phyloP scores from a whole-genome alignment of 2,797 vertebrate genomes.

The Glossophaga mutica region DNA sequence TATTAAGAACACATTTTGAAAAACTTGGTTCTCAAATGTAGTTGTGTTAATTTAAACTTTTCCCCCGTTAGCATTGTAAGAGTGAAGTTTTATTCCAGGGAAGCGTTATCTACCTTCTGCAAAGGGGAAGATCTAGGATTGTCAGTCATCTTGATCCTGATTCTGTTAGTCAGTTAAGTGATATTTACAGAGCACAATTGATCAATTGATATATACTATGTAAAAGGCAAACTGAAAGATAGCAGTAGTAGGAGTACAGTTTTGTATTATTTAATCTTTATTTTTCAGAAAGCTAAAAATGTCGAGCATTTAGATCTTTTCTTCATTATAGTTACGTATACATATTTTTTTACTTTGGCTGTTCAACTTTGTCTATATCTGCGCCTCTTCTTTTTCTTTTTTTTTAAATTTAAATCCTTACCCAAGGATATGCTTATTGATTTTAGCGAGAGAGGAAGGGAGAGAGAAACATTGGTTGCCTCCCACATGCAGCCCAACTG shows the following conservation, averaged over 20 bases:
- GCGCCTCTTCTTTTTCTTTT: neutral
- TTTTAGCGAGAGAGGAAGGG: neutral
- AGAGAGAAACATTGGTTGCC: neutral
- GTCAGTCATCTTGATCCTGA: neutral
- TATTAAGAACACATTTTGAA: constrained; percentile 61
- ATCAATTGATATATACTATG: neutral
- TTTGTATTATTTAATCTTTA: constrained; percentile 1
- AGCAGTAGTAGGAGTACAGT: neutral
- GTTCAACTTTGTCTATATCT: neutral
- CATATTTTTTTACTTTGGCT: neutral
- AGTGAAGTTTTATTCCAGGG: neutral
- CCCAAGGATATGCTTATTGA: neutral
- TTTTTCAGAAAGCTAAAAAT: constrained; percentile 38
- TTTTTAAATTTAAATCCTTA: neutral
- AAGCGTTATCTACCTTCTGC: neutral
- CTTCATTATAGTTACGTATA: neutral
- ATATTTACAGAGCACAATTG: neutral
- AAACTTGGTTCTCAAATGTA: constrained; percentile 9
- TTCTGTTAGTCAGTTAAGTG: neutral
- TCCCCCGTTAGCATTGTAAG: neutral
- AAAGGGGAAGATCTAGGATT: neutral
- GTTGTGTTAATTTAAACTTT: constrained; percentile 14
- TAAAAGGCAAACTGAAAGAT: neutral
- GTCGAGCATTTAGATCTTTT: neutral
- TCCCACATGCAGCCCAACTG: too few relatives aligned